phyloP scores from a whole-genome alignment of 2,888 invertebrate genomes.

The Micoletzkya japonica region DNA sequence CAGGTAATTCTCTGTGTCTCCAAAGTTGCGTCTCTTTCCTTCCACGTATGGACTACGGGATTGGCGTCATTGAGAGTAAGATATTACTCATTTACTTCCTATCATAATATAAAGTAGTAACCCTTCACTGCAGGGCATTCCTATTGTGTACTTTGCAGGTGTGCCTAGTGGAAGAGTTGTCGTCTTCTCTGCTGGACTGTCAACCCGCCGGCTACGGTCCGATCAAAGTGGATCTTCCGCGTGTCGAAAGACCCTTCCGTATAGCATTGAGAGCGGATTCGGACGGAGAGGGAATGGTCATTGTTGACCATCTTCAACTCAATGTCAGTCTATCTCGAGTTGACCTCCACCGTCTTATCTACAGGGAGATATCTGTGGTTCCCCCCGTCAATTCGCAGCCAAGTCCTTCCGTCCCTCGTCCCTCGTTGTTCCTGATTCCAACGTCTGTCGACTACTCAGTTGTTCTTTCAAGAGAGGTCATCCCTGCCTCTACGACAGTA shows the following conservation, averaged over 20 bases:
- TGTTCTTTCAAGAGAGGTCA: slow-evolving; percentile 55
- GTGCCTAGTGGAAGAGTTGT: slow-evolving; percentile 48
- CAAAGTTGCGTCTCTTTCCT: slow-evolving; percentile 36
- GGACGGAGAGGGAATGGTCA: slow-evolving; percentile 46
- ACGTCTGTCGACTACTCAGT: slow-evolving; percentile 58
- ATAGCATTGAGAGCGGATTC: slow-evolving; percentile 47
- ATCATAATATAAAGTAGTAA: neutral
- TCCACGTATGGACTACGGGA: slow-evolving; percentile 49
- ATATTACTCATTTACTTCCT: neutral
- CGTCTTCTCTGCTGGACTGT: slow-evolving; percentile 48
- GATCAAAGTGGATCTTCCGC: slow-evolving; percentile 46
- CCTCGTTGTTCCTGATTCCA: slow-evolving; percentile 38
- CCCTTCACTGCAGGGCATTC: neutral
- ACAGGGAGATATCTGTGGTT: slow-evolving; percentile 40
- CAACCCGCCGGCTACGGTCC: slow-evolving; percentile 42
- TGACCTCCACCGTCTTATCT: neutral
- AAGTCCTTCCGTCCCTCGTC: slow-evolving; percentile 40
- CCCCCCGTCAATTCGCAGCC: slow-evolving; percentile 43
- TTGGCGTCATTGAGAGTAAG: slow-evolving; percentile 41
- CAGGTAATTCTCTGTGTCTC: slow-evolving; percentile 42
- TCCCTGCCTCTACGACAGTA: slow-evolving; percentile 53
- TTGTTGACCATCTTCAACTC: slow-evolving; percentile 48
- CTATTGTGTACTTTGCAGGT: slow-evolving; percentile 29
- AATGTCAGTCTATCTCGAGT: neutral
- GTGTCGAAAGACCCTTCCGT: slow-evolving; percentile 46